phyloP scores from a whole-genome alignment of 2,113 vertebrate species.

The Picathartes gymnocephalus region DNA sequence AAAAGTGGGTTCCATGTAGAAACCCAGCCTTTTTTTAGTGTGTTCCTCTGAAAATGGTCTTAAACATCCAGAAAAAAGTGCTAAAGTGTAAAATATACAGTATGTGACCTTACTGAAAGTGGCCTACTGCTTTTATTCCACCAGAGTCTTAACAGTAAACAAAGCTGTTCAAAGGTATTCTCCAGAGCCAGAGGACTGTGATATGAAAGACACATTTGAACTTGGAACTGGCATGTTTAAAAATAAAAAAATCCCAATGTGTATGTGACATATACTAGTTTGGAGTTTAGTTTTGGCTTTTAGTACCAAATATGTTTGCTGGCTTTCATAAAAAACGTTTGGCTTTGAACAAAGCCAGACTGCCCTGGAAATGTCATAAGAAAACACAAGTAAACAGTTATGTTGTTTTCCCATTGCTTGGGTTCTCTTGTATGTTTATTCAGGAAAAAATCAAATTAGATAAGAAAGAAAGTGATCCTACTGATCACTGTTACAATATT shows the following conservation, averaged over 20 bases:
- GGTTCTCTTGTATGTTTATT: not conserved
- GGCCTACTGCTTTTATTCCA: not conserved
- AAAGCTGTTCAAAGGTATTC: not conserved
- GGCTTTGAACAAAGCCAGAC: not conserved
- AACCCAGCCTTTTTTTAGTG: not conserved
- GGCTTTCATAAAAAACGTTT: not conserved
- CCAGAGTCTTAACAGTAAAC: not conserved
- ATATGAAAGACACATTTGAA: not conserved
- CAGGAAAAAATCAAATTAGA: not conserved
- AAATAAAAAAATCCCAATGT: accelerated
- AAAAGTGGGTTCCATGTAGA: not conserved
- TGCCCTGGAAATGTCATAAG: not conserved
- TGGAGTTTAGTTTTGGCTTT: not conserved
- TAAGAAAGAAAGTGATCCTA: not conserved
- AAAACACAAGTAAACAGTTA: not conserved
- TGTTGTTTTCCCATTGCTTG: not conserved
- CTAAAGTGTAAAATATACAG: not conserved
- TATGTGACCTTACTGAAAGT: not conserved
- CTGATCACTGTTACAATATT: not conserved
- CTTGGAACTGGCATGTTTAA: not conserved
- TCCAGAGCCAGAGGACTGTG: not conserved
- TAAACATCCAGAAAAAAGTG: not conserved
- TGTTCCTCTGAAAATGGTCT: not conserved
- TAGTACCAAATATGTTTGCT: not conserved
- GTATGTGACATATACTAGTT: not conserved